Conservation (phyloP, 37 sponge, comb jelly and placozoan species). For the Cliona cf. orientalis region DNA sequence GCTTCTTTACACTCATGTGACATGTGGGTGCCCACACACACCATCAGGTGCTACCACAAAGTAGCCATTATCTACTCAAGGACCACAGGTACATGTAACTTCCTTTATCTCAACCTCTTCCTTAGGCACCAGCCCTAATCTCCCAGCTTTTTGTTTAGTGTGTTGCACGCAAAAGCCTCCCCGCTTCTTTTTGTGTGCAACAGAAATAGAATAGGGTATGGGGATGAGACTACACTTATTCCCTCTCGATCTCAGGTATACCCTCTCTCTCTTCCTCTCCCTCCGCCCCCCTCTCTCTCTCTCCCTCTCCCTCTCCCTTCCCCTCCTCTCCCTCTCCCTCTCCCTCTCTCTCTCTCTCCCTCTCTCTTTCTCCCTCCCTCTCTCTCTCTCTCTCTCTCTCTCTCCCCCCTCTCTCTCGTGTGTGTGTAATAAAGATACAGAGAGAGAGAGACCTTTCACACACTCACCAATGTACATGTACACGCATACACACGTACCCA, state of each 20-base stretch:
- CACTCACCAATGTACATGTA: not conserved
- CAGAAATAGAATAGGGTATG: not conserved
- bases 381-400: not conserved
- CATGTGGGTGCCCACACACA: not conserved
- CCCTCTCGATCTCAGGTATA: not conserved
- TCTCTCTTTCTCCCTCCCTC: constrained; percentile 19
- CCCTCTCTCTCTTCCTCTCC: not conserved
- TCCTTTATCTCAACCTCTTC: no score
- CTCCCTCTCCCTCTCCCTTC: constrained; percentile 7
- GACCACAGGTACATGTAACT: no score
- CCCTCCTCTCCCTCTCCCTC: constrained; percentile 24
- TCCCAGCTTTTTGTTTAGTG: no score
- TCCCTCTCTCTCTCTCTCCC: constrained; percentile 41
- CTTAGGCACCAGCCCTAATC: no score
- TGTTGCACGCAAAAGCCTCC: no score
- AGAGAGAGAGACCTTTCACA: not conserved
- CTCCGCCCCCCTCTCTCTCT: constrained; percentile 2
- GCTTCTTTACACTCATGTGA: not conserved
- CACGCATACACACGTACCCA: not conserved
- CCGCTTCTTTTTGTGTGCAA: no score
- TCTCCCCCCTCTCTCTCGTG: not conserved
- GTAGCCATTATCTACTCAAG: no score
- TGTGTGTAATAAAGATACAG: not conserved
- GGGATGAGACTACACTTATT: not conserved
- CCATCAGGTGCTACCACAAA: no score